phyloP scores from a whole-genome alignment of 2,113 vertebrate species.

The Chloropsis hardwickii region DNA sequence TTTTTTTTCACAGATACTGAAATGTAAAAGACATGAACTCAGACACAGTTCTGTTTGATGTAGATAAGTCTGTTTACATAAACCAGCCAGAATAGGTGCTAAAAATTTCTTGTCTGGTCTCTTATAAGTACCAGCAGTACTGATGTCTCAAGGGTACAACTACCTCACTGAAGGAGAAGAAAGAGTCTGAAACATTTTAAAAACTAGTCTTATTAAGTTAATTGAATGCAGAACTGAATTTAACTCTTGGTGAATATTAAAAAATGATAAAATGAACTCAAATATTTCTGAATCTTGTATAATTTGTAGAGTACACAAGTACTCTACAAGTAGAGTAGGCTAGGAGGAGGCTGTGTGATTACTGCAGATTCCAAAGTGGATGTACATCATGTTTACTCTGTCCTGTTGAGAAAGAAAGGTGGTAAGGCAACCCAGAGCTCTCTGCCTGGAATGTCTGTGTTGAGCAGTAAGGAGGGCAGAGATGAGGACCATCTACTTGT shows the following conservation, averaged over 20 bases:
- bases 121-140: not conserved
- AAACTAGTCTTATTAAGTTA: not conserved
- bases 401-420: not conserved
- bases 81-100: not conserved
- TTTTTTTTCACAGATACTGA: not conserved
- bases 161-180: not conserved
- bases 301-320: not conserved
- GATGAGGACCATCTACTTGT: not conserved
- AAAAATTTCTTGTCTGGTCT: not conserved
- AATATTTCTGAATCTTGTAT: not conserved
- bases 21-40: not conserved
- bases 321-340: no score
- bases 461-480: no score
- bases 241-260: not conserved
- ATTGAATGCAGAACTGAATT: not conserved
- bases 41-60: not conserved
- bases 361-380: not conserved
- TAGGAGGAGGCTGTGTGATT: not conserved
- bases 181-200: not conserved
- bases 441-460: not conserved
- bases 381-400: not conserved
- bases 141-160: not conserved
- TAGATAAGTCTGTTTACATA: not conserved
- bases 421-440: not conserved
- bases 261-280: not conserved